phyloP scores from a whole-genome alignment of 2,888 invertebrate species.

The Spisula subtruncata region DNA sequence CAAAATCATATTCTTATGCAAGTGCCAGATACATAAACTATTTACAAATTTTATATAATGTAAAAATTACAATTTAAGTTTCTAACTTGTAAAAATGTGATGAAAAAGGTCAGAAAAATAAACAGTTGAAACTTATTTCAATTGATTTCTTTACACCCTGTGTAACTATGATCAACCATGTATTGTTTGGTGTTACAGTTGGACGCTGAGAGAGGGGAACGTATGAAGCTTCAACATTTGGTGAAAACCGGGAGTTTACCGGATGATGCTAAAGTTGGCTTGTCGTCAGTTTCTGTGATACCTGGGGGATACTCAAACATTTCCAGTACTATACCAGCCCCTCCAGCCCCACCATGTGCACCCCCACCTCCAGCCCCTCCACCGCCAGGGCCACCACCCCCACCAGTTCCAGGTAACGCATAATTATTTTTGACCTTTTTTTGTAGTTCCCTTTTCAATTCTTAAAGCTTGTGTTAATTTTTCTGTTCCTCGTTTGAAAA shows the following conservation, averaged over 20 bases:
- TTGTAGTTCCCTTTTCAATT: no score
- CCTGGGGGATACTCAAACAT: slow-evolving; percentile 67
- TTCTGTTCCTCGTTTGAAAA: no score
- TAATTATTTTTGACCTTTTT: background rate
- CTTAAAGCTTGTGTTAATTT: no score
- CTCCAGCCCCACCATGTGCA: slow-evolving; percentile 71
- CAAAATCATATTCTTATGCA: no score
- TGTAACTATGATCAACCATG: no score
- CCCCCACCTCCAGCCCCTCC: slow-evolving; percentile 79
- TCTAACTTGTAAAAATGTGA: no score
- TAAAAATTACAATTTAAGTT: no score
- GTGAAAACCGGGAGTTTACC: slow-evolving; percentile 97
- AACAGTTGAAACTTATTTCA: no score
- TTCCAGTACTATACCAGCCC: slow-evolving; percentile 60
- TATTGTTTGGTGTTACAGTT: slow-evolving; percentile 77
- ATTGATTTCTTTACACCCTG: no score
- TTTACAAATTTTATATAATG: no score
- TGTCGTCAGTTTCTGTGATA: slow-evolving; percentile 76
- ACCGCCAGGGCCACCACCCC: slow-evolving; percentile 81
- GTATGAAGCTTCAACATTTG: slow-evolving; percentile 94
- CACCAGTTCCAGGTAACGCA: slow-evolving; percentile 75
- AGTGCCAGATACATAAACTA: no score
- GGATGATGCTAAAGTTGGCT: slow-evolving; percentile 94
- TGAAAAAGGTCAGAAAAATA: no score
- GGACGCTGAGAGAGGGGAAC: slow-evolving; percentile 89